phyloP scores from a whole-genome alignment of 1,140 invertebrate genomes.

The Zaprionus lachaisei region DNA sequence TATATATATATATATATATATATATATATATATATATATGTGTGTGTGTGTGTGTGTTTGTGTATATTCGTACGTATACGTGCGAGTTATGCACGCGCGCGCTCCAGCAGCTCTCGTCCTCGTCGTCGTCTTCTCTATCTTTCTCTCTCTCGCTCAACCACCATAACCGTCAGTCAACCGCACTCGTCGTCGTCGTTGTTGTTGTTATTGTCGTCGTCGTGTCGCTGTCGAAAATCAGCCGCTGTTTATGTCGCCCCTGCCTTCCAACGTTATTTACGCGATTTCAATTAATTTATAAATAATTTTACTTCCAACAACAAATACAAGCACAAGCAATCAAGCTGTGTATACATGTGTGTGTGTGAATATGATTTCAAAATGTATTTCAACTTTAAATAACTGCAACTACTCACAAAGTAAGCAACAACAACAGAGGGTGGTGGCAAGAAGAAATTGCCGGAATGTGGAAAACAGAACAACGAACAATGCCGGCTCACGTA shows the following conservation, averaged over 20 bases:
- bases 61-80: constrained; percentile 18
- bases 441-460: constrained; percentile 58
- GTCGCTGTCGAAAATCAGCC: constrained; percentile 36
- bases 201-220: constrained; percentile 37
- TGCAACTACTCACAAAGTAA: constrained; percentile 36
- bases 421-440: constrained; percentile 36
- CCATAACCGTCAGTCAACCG: constrained; percentile 55
- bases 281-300: constrained; percentile 65
- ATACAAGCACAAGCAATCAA: constrained; percentile 33
- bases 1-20: constrained; percentile 5
- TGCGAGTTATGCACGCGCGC: constrained; percentile 77
- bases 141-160: constrained; percentile 52
- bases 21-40: not conserved
- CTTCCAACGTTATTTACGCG: constrained; percentile 47
- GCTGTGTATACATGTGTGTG: constrained; percentile 34
- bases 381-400: constrained; percentile 35
- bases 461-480: constrained; percentile 61
- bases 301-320: constrained; percentile 54
- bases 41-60: constrained; percentile 39
- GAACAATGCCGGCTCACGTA: constrained; percentile 55
- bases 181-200: constrained; percentile 33
- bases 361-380: constrained; percentile 39
- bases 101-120: constrained; percentile 68
- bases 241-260: constrained; percentile 31
- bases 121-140: constrained; percentile 27